These are phyloP conservation scores for Channa maculata DNA, from an alignment of 2,113 vertebrate species.

Conservation along the genomic window DNA sequence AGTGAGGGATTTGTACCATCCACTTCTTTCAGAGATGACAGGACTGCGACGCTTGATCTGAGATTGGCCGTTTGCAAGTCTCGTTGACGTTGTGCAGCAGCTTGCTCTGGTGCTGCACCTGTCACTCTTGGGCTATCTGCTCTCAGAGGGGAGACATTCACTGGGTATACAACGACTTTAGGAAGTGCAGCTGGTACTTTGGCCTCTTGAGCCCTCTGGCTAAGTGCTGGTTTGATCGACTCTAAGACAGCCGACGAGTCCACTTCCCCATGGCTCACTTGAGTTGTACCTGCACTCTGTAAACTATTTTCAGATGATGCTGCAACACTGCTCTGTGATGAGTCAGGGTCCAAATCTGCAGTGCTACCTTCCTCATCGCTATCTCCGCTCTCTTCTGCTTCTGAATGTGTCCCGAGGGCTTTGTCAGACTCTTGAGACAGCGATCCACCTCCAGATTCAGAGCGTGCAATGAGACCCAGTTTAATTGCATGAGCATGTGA, in stretches of 20 bases:
- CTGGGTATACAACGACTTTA: slow-evolving; percentile 94
- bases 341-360: slow-evolving; percentile 87
- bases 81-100: slow-evolving; percentile 85
- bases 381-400: slow-evolving; percentile 93
- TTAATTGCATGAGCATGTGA: slow-evolving; percentile 99
- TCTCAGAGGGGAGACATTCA: slow-evolving; percentile 89
- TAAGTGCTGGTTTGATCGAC: slow-evolving; percentile 75
- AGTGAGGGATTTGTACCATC: slow-evolving; percentile 84
- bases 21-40: slow-evolving; percentile 86
- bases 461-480: slow-evolving; percentile 90
- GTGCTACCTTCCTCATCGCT: slow-evolving; percentile 93
- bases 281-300: slow-evolving; percentile 76
- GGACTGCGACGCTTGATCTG: slow-evolving; percentile 78
- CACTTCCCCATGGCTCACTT: slow-evolving; percentile 70
- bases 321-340: slow-evolving; percentile 83
- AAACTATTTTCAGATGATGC: slow-evolving; percentile 82
- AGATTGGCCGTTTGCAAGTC: slow-evolving; percentile 83
- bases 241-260: slow-evolving; percentile 66
- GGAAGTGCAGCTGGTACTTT: slow-evolving; percentile 88
- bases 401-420: slow-evolving; percentile 91
- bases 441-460: slow-evolving; percentile 88
- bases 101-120: slow-evolving; percentile 85
- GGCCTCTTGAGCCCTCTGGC: slow-evolving; percentile 82
- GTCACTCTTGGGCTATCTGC: slow-evolving; percentile 89
- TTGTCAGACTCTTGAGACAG: slow-evolving; percentile 92